These are phyloP conservation scores for Escarpia spicata DNA, from an alignment of 2,888 invertebrate genomes.

Conservation along the genomic window DNA sequence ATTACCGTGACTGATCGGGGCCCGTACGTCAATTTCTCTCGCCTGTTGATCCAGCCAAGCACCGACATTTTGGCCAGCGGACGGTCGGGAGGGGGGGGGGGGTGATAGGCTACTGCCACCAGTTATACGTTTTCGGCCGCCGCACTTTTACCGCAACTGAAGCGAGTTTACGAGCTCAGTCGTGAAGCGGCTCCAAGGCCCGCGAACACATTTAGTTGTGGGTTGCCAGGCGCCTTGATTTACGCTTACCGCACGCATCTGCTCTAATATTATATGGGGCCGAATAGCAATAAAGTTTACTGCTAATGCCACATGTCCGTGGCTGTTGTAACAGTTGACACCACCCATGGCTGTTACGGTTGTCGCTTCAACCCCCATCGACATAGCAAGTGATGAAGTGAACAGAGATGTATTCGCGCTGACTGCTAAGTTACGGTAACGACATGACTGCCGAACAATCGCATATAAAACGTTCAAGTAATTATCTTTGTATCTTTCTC, in stretches of 20 bases:
- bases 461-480: no score
- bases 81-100: not conserved
- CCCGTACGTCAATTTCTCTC: not conserved
- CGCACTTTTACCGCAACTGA: not conserved
- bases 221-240: constrained; percentile 13
- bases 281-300: constrained; percentile 13
- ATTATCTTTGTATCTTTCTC: no score
- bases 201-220: constrained; percentile 11
- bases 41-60: not conserved
- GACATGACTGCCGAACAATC: no score
- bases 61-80: not conserved
- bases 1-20: not conserved
- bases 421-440: no score
- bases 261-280: constrained; percentile 16
- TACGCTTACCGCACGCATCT: not conserved
- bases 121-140: not conserved
- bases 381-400: not conserved
- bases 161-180: not conserved
- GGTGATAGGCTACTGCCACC: not conserved
- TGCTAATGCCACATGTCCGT: constrained; percentile 13
- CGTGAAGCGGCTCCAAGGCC: not conserved
- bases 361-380: not conserved
- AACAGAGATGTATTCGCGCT: no score
- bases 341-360: not conserved
- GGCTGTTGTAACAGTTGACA: not conserved